These are phyloP conservation scores for Molossus alvarezi DNA, from an alignment of 2,797 vertebrate species.

Conservation along the genomic window DNA sequence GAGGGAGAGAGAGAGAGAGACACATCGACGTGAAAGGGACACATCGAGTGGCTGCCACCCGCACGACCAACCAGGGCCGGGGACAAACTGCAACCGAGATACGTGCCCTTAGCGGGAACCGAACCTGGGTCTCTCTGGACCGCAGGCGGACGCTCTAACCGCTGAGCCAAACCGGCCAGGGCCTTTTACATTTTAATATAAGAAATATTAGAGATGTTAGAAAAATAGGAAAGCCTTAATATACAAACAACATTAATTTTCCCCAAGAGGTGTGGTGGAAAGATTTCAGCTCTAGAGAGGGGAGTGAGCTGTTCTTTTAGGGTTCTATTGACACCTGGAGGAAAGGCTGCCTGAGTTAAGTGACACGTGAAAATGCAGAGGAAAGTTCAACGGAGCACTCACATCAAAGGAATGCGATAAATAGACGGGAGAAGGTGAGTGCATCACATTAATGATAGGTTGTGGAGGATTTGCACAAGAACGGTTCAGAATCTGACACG, in stretches of 20 bases:
- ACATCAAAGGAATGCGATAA: neutral
- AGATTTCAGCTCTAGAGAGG: neutral
- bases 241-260: slow-evolving; percentile 38
- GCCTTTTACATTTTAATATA: neutral
- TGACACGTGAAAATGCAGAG: neutral
- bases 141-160: too few relatives aligned
- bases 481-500: neutral
- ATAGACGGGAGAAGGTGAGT: neutral
- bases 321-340: neutral
- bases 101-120: too few relatives aligned
- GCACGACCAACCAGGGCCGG: too few relatives aligned
- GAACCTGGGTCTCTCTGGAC: too few relatives aligned
- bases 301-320: neutral
- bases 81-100: too few relatives aligned
- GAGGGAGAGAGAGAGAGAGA: too few relatives aligned
- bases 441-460: neutral
- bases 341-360: neutral
- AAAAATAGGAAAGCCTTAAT: slow-evolving; percentile 35
- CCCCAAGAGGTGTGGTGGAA: neutral
- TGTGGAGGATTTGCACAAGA: neutral
- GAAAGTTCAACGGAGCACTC: neutral
- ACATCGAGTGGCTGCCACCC: too few relatives aligned
- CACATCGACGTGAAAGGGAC: too few relatives aligned
- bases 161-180: too few relatives aligned
- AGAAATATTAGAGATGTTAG: neutral